Conservation (phyloP, 1,140 invertebrate species). For the Stratiolaelaps scimitus region DNA sequence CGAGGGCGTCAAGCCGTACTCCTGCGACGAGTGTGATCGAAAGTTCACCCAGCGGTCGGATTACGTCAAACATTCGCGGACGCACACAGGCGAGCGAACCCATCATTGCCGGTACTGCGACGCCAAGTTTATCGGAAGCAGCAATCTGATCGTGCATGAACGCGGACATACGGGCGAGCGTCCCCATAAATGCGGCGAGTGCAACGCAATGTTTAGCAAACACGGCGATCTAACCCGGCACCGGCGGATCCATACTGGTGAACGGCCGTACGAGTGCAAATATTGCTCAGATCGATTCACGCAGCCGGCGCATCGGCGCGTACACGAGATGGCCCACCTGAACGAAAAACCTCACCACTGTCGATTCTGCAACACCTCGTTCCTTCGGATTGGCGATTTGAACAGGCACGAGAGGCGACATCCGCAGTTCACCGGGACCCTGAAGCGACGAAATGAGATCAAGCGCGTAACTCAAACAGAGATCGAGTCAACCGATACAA, state of each 20-base stretch:
- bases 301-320: slow-evolving; percentile 52
- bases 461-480: no score
- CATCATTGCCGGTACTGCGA: slow-evolving; percentile 33
- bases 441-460: no score
- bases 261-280: no score
- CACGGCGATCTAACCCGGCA: slow-evolving; percentile 34
- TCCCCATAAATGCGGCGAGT: slow-evolving; percentile 29
- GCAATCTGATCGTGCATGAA: slow-evolving; percentile 30
- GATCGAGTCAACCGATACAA: no score
- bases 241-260: slow-evolving; percentile 61
- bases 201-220: slow-evolving; percentile 29
- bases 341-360: slow-evolving; percentile 34
- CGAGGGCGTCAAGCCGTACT: slow-evolving; percentile 33
- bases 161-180: slow-evolving; percentile 32
- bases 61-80: slow-evolving; percentile 36
- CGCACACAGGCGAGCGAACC: slow-evolving; percentile 36
- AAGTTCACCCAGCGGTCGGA: slow-evolving; percentile 32
- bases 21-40: slow-evolving; percentile 34
- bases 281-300: no score
- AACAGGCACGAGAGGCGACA: slow-evolving; percentile 35
- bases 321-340: slow-evolving; percentile 46
- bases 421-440: no score
- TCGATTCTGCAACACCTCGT: slow-evolving; percentile 32
- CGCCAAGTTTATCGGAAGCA: slow-evolving; percentile 31
- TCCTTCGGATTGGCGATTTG: slow-evolving; percentile 35